A percentile compares a stretch with the other conserved stretches of the same genome.
These are phyloP conservation scores for Mallotus villosus DNA, from an alignment of 2,797 vertebrate species.

Conservation along the genomic window DNA sequence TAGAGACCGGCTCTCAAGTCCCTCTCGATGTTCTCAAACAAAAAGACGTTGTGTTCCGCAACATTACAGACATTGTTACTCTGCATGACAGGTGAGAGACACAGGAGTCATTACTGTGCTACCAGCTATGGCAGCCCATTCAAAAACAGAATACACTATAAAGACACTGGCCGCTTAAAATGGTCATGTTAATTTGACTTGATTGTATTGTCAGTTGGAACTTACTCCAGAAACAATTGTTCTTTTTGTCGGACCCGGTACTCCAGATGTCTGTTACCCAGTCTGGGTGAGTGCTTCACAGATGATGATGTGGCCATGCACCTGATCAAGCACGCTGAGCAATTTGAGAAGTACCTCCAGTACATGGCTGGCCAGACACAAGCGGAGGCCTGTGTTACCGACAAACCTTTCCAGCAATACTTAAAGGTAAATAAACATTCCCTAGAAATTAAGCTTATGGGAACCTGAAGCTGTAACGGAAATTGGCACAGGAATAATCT, in stretches of 20 bases:
- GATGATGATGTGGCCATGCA: conserved; percentile 93
- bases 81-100: conserved; percentile 84
- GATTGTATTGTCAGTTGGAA: neutral
- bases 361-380: conserved; percentile 89
- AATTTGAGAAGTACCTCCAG: conserved; percentile 89
- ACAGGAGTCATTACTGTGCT: neutral
- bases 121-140: too few relatives aligned
- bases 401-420: conserved; percentile 85
- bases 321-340: conserved; percentile 81
- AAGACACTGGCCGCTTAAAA: neutral
- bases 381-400: conserved; percentile 84
- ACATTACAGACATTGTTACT: conserved; percentile 82
- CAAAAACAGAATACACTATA: neutral
- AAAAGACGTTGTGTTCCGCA: conserved; percentile 89
- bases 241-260: neutral
- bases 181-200: neutral
- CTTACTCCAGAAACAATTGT: neutral
- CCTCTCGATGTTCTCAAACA: conserved; percentile 80
- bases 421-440: conserved; percentile 78
- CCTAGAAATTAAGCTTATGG: neutral
- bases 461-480: neutral
- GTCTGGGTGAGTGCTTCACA: conserved; percentile 80
- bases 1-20: conserved; percentile 71
- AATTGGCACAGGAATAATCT: neutral
- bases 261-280: conserved; percentile 75